Percentiles rank a stretch among this genome's conserved stretches.
Conservation (phyloP, 2,113 vertebrate genomes). For the Myrmecophaga tridactyla region DNA sequence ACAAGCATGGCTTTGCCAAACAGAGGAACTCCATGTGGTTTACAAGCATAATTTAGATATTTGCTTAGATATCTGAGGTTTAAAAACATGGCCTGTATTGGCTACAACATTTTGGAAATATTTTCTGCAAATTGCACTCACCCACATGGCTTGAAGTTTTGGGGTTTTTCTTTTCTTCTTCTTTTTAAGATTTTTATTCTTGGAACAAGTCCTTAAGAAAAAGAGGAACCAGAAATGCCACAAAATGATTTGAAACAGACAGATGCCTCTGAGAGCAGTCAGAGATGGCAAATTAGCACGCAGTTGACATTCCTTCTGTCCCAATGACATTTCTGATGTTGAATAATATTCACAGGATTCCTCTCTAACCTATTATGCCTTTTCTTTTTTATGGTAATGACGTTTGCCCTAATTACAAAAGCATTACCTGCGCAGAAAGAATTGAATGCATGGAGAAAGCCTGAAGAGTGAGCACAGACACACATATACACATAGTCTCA, state of each 20-base stretch:
- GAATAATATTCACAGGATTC: slow-evolving; percentile 25
- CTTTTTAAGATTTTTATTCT: slow-evolving; percentile 45
- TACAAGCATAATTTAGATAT: slow-evolving; percentile 27
- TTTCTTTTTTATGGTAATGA: slow-evolving; percentile 37
- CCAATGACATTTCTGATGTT: slow-evolving; percentile 42
- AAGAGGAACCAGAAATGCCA: slow-evolving; percentile 67
- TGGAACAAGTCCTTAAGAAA: slow-evolving; percentile 59
- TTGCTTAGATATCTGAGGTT: slow-evolving; percentile 56
- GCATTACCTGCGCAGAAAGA: not conserved
- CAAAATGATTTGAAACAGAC: slow-evolving; percentile 65
- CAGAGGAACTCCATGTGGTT: not conserved
- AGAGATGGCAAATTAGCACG: slow-evolving; percentile 54
- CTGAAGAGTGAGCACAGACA: too few relatives aligned
- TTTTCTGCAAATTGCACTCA: slow-evolving; percentile 58
- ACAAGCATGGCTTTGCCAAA: slow-evolving; percentile 11
- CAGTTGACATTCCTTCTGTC: slow-evolving; percentile 56
- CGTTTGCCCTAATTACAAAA: slow-evolving; percentile 29
- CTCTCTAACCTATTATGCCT: not conserved
- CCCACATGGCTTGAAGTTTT: slow-evolving; percentile 56
- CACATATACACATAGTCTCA: accelerated
- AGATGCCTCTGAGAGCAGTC: slow-evolving; percentile 41
- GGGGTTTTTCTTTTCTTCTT: slow-evolving; percentile 16
- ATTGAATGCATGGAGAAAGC: not conserved
- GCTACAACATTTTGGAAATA: slow-evolving; percentile 58
- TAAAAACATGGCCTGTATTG: slow-evolving; percentile 15